Base-by-base conservation (phyloP, 1,140 invertebrate species). In the Drosophila parvula region DNA sequence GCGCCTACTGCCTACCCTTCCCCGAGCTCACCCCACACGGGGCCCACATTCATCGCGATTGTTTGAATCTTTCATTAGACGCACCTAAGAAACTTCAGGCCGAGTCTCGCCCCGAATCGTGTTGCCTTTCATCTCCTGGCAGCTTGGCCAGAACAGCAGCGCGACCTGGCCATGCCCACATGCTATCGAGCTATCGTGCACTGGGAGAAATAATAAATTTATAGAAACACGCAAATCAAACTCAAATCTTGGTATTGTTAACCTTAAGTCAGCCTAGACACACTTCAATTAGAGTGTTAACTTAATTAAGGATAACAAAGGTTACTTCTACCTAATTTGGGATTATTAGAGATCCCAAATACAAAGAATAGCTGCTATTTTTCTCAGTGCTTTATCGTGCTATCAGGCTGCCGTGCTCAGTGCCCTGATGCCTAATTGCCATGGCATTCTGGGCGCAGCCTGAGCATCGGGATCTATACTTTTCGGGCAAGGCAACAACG, bases 21-120 rank as follows among this genome's bases (percentile, higher is more conserved):
- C 14, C 56, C 53, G 7, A 27, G 22, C 36, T 16, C 55, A 41
- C 28, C 53, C 60, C 64, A 9, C 10, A n/a, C n/a, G n/a, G n/a
- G n/a, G 59, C 53, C 60, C 55, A 63, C 55, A 63, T 67, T 69
- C 47, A 53, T 71, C 51, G 51, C 68, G 65, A 71, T 59, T 71
- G 53, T 22, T 71, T 70, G 68, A 71, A 71, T 70, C 68, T 71
- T 71, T 71, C 68, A 59, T 71, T 71, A 71, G 68, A 71, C 68
- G 68, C 68, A 71, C 53, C 65, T 71, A 70, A 71, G 68, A 71
- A 58, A 70, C 47, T 69, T 53, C 22, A n/a, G 57, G 22, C 63
- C 32, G 41, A 45, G 40, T 41, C 47, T 44, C 38, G 65, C 41
- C 64, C 48, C 64, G 18, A 71, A 57, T 71, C 65, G 65, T 70